These are phyloP conservation scores for Torymus tubicola DNA, from an alignment of 2,888 invertebrate species.

Conservation along the genomic window DNA sequence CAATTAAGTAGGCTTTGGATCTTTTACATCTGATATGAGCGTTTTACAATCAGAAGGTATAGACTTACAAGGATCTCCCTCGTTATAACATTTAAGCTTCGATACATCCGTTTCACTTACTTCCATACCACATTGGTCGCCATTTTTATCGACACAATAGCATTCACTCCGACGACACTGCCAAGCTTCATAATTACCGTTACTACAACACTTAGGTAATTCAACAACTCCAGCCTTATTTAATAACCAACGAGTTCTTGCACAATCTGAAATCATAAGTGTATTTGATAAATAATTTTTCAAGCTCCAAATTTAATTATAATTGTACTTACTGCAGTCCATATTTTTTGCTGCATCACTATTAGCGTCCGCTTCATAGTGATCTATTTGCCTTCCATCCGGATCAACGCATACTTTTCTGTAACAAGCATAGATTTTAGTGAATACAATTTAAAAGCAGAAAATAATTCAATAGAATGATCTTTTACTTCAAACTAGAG, in stretches of 20 bases:
- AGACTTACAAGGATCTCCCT: slow-evolving; percentile 53
- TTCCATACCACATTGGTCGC: slow-evolving; percentile 78
- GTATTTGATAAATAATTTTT: too few species aligned
- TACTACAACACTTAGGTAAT: slow-evolving; percentile 80
- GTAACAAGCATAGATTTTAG: background rate
- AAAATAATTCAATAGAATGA: slow-evolving; percentile 42
- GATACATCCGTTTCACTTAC: slow-evolving; percentile 58
- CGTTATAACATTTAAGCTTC: slow-evolving; percentile 59
- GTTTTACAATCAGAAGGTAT: background rate
- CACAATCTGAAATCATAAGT: slow-evolving; percentile 79
- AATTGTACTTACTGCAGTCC: slow-evolving; percentile 80
- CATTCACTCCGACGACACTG: slow-evolving; percentile 82
- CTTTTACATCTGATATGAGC: too few species aligned
- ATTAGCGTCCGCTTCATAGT: slow-evolving; percentile 76
- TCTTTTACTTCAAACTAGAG: slow-evolving; percentile 68
- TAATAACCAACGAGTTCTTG: slow-evolving; percentile 78
- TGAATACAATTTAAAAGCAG: slow-evolving; percentile 39
- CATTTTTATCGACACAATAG: slow-evolving; percentile 82
- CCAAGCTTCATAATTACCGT: slow-evolving; percentile 81
- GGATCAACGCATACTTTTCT: slow-evolving; percentile 81
- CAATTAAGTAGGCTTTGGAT: too few species aligned
- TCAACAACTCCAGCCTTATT: slow-evolving; percentile 72
- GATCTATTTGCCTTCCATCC: slow-evolving; percentile 78
- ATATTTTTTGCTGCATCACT: slow-evolving; percentile 70
- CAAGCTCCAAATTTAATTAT: background rate